Base-by-base conservation (phyloP, 2,888 invertebrate genomes). In the Drosophila barbarae region DNA sequence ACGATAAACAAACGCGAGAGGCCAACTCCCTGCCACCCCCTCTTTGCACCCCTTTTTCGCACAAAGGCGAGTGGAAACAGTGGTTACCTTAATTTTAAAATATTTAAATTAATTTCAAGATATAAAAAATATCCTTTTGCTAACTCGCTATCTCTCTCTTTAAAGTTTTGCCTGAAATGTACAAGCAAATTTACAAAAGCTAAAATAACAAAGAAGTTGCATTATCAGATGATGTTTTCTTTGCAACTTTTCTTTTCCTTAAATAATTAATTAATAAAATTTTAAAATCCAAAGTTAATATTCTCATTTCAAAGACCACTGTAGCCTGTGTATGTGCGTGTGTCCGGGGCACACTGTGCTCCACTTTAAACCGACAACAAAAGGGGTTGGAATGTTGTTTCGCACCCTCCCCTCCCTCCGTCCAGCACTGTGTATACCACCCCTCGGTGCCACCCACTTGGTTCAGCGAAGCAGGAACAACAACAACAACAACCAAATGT, bases 341-440 rank as follows among this genome's bases (percentile, higher is more conserved):
- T 18, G 18, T 18, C 32, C 13, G 21, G 32, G 46, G 3, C 68
- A 18, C 77, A 77, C 66, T 65, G 76, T 81, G 59, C 51, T 41
- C 36, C 58, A 51, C 58, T 36, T 60, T n/a, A 47, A 15, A 34
- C 42, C 44, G 50, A 52, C 32, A 56, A 52, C 46, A 71, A 66
- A 81, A 61, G 79, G 76, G 77, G 79, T 78, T 78, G 78, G 82
- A 64, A 74, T 57, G 41, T 55, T 59, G 41, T 55, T 51, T 44
- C 54, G 36, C 38, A 30, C 58, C 47, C 56, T 18, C 13, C 13
- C 6, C 34, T 13, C 61, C 55, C 34, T 13, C 61, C 55, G 15
- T 57, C 15, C 42, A 32, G 13, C 9, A 30, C 18, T 10, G 12
- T 30, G 30, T 46, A 30, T 30, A 46, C 54, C 46, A 44, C 56